Percentiles rank a stretch among this genome's conserved stretches.
phyloP scores from a whole-genome alignment of 1,140 invertebrate genomes.

The Trissolcus basalis region DNA sequence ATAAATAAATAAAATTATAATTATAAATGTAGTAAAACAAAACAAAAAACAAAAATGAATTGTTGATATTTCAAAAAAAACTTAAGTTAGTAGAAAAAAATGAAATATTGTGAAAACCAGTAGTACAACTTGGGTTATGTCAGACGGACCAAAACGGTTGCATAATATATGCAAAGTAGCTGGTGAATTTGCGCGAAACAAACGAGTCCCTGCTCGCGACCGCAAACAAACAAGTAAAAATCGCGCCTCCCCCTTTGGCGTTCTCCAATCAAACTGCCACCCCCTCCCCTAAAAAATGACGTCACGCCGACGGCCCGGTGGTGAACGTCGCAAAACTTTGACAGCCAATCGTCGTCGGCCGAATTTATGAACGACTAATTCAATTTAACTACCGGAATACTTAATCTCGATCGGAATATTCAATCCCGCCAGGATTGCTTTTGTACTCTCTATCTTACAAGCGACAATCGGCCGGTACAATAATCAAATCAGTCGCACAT shows the following conservation, averaged over 20 bases:
- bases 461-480: conserved; percentile 41
- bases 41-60: too few species aligned
- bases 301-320: conserved; percentile 10
- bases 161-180: conserved; percentile 44
- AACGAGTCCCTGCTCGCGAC: conserved; percentile 7
- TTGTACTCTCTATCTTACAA: conserved; percentile 50
- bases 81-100: too few species aligned
- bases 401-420: conserved; percentile 51
- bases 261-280: conserved; percentile 24
- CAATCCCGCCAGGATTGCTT: conserved; percentile 45
- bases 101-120: too few species aligned
- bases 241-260: not conserved
- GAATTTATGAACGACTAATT: conserved; percentile 48
- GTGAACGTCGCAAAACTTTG: conserved; percentile 37
- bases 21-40: too few species aligned
- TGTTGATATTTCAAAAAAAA: too few species aligned
- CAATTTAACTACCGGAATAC: conserved; percentile 52
- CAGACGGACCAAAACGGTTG: conserved; percentile 51
- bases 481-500: conserved; percentile 50
- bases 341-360: conserved; percentile 30
- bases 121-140: conserved; percentile 1
- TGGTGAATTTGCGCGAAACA: conserved; percentile 34
- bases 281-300: conserved; percentile 22
- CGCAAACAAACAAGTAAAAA: conserved; percentile 24
- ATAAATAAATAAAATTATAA: too few species aligned